A percentile compares a stretch with the other conserved stretches of the same genome.
Conservation (phyloP, 2,797 vertebrate genomes). For the Poecilia wingei region DNA sequence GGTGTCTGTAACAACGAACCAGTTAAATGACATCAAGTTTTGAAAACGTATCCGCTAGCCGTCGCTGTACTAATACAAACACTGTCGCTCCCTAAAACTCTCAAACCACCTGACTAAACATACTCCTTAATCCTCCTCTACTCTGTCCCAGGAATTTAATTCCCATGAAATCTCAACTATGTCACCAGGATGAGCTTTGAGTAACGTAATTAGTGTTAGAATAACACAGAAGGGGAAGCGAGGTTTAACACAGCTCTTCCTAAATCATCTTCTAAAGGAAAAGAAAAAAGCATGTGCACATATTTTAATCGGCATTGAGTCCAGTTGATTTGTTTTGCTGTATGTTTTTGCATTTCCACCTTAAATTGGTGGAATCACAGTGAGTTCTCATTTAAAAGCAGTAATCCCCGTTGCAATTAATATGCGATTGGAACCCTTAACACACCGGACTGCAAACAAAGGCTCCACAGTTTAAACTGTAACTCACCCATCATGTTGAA, state of each 20-base stretch:
- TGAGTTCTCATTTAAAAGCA: constrained; percentile 33
- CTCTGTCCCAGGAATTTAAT: constrained; percentile 24
- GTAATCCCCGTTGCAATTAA: background rate
- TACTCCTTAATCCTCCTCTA: constrained; percentile 18
- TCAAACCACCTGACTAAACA: constrained; percentile 69
- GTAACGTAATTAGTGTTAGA: constrained; percentile 65
- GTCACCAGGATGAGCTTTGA: constrained; percentile 47
- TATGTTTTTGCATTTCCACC: background rate
- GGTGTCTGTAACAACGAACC: constrained; percentile 9
- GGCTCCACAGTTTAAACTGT: constrained; percentile 1
- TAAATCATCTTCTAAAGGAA: constrained; percentile 26
- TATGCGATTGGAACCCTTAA: background rate
- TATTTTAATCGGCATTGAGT: constrained; percentile 15
- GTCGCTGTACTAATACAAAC: constrained; percentile 35
- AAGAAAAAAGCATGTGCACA: background rate
- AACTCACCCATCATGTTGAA: constrained; percentile 98
- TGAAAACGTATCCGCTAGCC: constrained; percentile 34
- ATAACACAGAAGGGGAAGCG: constrained; percentile 61
- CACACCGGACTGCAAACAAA: constrained; percentile 1
- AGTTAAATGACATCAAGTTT: constrained; percentile 51
- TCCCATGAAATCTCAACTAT: constrained; percentile 39
- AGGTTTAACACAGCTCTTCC: constrained; percentile 55
- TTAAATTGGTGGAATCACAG: constrained; percentile 4
- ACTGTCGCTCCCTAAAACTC: constrained; percentile 13
- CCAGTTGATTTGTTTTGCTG: constrained; percentile 28